Base-by-base conservation (phyloP, 1,140 invertebrate genomes). In the Drosophila kurseongensis region DNA sequence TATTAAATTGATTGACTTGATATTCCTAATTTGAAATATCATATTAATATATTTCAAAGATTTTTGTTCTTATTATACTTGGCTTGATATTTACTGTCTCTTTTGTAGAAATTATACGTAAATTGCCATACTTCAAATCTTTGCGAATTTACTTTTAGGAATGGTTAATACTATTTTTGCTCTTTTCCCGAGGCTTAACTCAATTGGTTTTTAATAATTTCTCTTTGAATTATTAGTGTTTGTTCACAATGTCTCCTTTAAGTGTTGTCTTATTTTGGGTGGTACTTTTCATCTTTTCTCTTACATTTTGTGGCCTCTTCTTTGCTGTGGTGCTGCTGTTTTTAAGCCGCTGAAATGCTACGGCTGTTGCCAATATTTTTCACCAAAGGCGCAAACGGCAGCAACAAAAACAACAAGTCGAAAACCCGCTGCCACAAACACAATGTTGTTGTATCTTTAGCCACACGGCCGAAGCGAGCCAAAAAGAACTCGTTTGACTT, bases 401-500 rank as follows among this genome's bases (percentile, higher is more conserved):
- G 67, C 60, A 76, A 75, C 78, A 83, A 79, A 59, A 77, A 72
- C 44, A 66, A 71, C 72, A 44, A 56, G 62, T 66, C 71, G 80
- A 75, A 62, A 60, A 74, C 73, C 82, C 75, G 63, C 82, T 78
- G 76, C 83, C 76, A 75, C 71, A 60, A 83, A 63, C 66, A 80
- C 71, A 80, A 62, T 72, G 59, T 66, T 72, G 69, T 47, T 73
- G 58, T 78, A 56, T 51, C 62, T 59, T 77, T 84, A 60, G 81
- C 80, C 81, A 81, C 84, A 84, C 85, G 86, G 85, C 85, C 81
- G 83, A 85, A 89, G 85, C 85, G 78, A 88, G 83, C 81, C 86
- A 85, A 90, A 76, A 88, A 90, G 85, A 90, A 90, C 85, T 90
- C 85, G 85, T 90, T 89, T 90, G 85, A 90, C 85, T 90, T 90